A percentile compares a stretch with the other conserved stretches of the same genome.
These are phyloP conservation scores for Desmodus rotundus DNA, from an alignment of 2,113 vertebrate genomes.

Conservation along the genomic window DNA sequence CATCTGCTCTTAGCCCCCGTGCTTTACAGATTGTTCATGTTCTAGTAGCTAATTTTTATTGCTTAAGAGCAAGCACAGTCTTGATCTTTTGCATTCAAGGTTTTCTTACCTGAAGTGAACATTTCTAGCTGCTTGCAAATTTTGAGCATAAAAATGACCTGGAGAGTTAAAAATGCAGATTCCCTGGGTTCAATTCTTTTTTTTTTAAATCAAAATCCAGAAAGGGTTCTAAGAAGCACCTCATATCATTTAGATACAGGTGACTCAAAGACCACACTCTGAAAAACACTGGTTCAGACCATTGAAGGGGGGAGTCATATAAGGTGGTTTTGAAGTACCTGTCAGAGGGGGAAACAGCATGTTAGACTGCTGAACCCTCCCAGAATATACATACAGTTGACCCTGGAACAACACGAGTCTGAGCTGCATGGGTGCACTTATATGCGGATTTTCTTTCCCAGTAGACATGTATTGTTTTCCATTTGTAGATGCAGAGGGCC, in stretches of 20 bases:
- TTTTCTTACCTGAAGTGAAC: neutral
- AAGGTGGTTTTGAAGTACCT: neutral
- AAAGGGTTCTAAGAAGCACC: neutral
- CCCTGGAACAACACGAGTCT: neutral
- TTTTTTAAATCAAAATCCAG: neutral
- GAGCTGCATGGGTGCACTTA: neutral
- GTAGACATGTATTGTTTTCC: neutral
- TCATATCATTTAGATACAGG: neutral
- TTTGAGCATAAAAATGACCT: neutral
- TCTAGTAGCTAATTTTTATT: neutral
- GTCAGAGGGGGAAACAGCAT: neutral
- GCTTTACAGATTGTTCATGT: neutral
- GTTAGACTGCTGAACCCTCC: neutral
- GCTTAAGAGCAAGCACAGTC: neutral
- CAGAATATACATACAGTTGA: neutral
- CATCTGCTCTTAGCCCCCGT: neutral
- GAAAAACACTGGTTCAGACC: neutral
- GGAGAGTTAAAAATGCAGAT: neutral
- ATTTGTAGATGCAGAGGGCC: neutral
- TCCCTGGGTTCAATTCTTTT: neutral
- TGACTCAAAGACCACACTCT: neutral
- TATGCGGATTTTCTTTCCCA: neutral
- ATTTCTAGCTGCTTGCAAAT: constrained; percentile 9
- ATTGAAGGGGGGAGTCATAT: neutral
- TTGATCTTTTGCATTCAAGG: neutral